Base-by-base conservation (phyloP, 2,113 vertebrate species). In the Ageneiosus marmoratus region DNA sequence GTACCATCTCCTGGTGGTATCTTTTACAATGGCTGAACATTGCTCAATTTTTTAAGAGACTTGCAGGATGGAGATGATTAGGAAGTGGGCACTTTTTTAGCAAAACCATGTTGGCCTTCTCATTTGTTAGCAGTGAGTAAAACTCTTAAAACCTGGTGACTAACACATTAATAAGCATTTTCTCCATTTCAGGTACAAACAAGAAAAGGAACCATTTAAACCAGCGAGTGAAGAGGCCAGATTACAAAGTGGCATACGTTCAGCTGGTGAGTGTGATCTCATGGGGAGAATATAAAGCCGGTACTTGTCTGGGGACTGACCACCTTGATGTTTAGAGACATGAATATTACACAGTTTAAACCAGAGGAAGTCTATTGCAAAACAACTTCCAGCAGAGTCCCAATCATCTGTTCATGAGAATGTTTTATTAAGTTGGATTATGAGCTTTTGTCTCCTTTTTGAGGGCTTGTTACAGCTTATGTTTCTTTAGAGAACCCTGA, bases 211-310 rank as follows among this genome's bases (percentile, higher is more conserved):
- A 99, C 86, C 93, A 97, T 86, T 94, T 93, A 76, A 95, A 96
- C 81, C 95, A 96, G 88, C 94, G 91, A 34, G 91, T 97, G 79
- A 99, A 99, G 92, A 90, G 90, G 74, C 97, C 98, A 0, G 98
- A 99, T 90, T 98, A 95, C 91, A 99, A 99, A 93, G 96, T 98
- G 0, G 98, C 98, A 29, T 99, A 99, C 4, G 94, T 99, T 86
- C 98, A 99, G 90, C 91, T 99, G 97, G 98, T 99, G 90, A 97
- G 98, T 91, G 82, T 67, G 7, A 84, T 80, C 72, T 77, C 73
- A 60, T 87, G 78, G 70, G 77, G 82, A 77, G 62, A 67, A 70
- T 81, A 29, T 84, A 34, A 65, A 73, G 51, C 29, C 9, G 8
- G 11, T n/a, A 72, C 13, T 51, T 73, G 37, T 63, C 50, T 80